A percentile compares a stretch with the other conserved stretches of the same genome.
Conservation (phyloP, 2,888 invertebrate species). For the Heteromyza rotundicornis region DNA sequence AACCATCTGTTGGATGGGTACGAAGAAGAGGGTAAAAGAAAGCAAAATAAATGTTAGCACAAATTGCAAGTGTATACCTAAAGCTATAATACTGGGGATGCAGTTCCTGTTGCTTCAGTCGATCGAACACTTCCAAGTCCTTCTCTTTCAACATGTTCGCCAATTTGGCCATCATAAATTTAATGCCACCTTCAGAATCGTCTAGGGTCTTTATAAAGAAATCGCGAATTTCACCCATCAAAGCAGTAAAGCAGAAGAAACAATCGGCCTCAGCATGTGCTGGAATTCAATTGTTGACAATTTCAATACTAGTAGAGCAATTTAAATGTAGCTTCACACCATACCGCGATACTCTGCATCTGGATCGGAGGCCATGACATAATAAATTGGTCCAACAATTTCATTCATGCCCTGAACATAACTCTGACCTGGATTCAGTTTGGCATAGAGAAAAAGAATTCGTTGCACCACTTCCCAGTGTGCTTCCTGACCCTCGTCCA, state of each 20-base stretch:
- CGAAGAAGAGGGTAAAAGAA: too few species aligned
- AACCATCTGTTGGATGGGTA: constrained; percentile 83
- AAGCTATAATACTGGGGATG: constrained; percentile 97
- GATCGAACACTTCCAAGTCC: constrained; percentile 79
- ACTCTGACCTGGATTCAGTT: constrained; percentile 96
- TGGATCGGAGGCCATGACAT: constrained; percentile 92
- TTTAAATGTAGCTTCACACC: neutral
- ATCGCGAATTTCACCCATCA: constrained; percentile 98
- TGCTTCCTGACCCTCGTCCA: constrained; percentile 90
- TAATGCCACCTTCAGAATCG: constrained; percentile 89
- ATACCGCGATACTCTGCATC: constrained; percentile 79
- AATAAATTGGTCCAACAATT: constrained; percentile 97
- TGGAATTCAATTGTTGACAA: constrained; percentile 63
- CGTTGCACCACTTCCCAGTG: constrained; percentile 99
- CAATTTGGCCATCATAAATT: constrained; percentile 86
- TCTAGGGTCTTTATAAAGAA: constrained; percentile 96
- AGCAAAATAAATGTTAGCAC: neutral
- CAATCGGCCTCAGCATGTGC: constrained; percentile 96
- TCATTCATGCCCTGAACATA: constrained; percentile 99
- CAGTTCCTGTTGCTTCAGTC: constrained; percentile 82
- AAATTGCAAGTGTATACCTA: constrained; percentile 64
- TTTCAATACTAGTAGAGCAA: too few species aligned
- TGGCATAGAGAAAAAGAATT: constrained; percentile 96
- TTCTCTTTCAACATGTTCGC: constrained; percentile 76
- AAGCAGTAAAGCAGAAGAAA: constrained; percentile 97